These are phyloP conservation scores for Chionodraco myersi DNA, from an alignment of 2,113 vertebrate genomes.

Conservation along the genomic window DNA sequence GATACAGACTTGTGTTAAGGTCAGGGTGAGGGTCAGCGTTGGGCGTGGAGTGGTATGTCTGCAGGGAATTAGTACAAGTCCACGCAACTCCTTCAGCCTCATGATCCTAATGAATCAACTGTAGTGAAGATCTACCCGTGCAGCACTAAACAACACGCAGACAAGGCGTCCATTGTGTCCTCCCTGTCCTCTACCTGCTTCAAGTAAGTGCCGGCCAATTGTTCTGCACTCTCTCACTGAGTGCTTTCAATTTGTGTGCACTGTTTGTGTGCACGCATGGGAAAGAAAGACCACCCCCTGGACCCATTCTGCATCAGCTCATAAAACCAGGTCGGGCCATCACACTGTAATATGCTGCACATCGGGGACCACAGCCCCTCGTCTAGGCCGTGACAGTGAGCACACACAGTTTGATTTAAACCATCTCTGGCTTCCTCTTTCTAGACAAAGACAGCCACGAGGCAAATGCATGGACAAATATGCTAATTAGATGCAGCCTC, in stretches of 20 bases:
- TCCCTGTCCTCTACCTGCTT: slow-evolving; percentile 58
- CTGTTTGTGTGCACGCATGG: slow-evolving; percentile 44
- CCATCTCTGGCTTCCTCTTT: slow-evolving; percentile 45
- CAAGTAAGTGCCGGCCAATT: slow-evolving; percentile 41
- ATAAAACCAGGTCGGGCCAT: slow-evolving; percentile 66
- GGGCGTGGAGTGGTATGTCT: background rate
- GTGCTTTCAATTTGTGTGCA: slow-evolving; percentile 40
- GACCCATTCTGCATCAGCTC: slow-evolving; percentile 45
- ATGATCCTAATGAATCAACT: slow-evolving; percentile 11
- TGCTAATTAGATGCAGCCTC: slow-evolving; percentile 79
- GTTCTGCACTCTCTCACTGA: slow-evolving; percentile 41
- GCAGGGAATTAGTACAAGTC: background rate
- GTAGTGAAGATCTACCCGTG: slow-evolving; percentile 27
- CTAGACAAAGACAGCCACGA: slow-evolving; percentile 77
- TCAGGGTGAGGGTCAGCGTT: background rate
- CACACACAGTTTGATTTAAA: slow-evolving; percentile 46
- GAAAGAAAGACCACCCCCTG: slow-evolving; percentile 40
- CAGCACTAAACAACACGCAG: slow-evolving; percentile 57
- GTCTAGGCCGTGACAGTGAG: slow-evolving; percentile 39
- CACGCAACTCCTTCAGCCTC: slow-evolving; percentile 3
- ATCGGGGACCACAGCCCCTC: slow-evolving; percentile 48
- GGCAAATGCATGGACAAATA: slow-evolving; percentile 73
- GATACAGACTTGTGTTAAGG: background rate
- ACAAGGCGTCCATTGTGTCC: slow-evolving; percentile 65
- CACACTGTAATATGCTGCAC: slow-evolving; percentile 40